Evolutionary conservation across 1,140 invertebrate genomes (phyloP).

Genomic region (Battus philenor): DNA sequence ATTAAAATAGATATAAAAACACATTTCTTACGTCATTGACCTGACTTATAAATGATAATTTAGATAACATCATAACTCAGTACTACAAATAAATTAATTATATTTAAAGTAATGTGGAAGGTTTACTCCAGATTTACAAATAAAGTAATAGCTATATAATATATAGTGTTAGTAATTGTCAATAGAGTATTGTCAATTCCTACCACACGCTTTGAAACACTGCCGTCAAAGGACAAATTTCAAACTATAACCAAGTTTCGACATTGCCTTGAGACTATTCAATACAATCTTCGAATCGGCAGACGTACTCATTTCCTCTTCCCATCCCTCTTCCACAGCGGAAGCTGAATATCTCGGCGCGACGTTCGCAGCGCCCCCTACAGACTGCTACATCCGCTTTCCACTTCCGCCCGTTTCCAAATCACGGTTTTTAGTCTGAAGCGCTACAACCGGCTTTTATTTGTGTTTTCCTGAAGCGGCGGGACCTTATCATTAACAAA

Average conservation of each 20-base stretch:
- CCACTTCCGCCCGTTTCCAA: conserved; percentile 41
- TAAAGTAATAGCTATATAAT: too few relatives aligned
- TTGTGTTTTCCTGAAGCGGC: conserved; percentile 27
- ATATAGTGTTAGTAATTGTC: too few relatives aligned
- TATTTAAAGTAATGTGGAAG: too few relatives aligned
- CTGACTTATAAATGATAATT: too few relatives aligned
- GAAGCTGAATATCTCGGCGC: conserved; percentile 47
- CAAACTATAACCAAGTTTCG: conserved; percentile 15
- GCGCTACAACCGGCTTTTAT: conserved; percentile 30
- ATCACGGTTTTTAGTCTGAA: conserved; percentile 40
- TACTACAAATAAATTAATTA: too few relatives aligned
- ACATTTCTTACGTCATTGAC: too few relatives aligned
- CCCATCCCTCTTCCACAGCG: conserved; percentile 29
- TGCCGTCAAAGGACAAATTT: conserved; percentile 14
- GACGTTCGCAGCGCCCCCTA: conserved; percentile 32
- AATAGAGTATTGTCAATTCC: too few relatives aligned
- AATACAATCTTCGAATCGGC: conserved; percentile 40
- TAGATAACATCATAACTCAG: too few relatives aligned
- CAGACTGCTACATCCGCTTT: conserved; percentile 56
- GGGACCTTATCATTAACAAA: conserved; percentile 5
- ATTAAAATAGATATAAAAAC: too few relatives aligned
- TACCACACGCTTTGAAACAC: too few relatives aligned
- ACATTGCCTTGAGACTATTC: conserved; percentile 22
- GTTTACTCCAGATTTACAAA: too few relatives aligned
- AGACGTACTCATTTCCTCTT: conserved; percentile 50